Conservation (phyloP, 1,140 invertebrate genomes). For the Drosophila subpulchrella region DNA sequence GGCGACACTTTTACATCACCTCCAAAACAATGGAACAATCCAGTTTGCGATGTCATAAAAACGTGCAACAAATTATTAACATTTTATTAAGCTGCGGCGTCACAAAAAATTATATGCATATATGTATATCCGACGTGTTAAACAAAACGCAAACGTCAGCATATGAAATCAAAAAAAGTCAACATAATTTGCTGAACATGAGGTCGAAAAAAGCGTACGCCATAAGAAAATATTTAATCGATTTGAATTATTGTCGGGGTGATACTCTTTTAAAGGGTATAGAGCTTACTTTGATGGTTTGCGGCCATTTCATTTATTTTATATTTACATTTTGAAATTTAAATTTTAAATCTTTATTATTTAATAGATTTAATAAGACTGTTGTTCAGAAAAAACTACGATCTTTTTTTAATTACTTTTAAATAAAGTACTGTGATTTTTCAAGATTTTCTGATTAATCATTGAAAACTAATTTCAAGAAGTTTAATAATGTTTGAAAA, state of each 20-base stretch:
- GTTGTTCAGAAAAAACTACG: too few species aligned
- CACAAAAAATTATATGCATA: slow-evolving; percentile 14
- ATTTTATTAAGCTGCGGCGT: slow-evolving; percentile 20
- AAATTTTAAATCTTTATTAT: too few species aligned
- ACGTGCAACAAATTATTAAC: slow-evolving; percentile 55
- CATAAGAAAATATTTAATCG: slow-evolving; percentile 40
- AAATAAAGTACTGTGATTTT: too few species aligned
- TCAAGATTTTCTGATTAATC: too few species aligned
- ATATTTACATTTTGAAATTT: too few species aligned
- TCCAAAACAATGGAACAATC: slow-evolving; percentile 25
- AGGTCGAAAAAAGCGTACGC: slow-evolving; percentile 30
- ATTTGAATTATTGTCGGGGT: slow-evolving; percentile 1
- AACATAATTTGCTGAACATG: slow-evolving; percentile 42
- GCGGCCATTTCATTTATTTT: too few species aligned
- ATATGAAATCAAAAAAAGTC: slow-evolving; percentile 31
- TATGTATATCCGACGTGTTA: slow-evolving; percentile 17
- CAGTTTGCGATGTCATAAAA: slow-evolving; percentile 57
- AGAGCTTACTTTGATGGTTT: background rate
- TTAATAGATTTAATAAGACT: too few species aligned
- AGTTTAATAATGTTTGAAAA: too few species aligned
- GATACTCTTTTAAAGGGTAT: background rate
- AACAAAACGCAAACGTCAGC: slow-evolving; percentile 65
- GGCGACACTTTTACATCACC: slow-evolving; percentile 39
- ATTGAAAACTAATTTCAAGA: too few species aligned
- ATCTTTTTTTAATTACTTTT: too few species aligned